phyloP scores from a whole-genome alignment of 2,113 vertebrate genomes.

The Butorides virescens region DNA sequence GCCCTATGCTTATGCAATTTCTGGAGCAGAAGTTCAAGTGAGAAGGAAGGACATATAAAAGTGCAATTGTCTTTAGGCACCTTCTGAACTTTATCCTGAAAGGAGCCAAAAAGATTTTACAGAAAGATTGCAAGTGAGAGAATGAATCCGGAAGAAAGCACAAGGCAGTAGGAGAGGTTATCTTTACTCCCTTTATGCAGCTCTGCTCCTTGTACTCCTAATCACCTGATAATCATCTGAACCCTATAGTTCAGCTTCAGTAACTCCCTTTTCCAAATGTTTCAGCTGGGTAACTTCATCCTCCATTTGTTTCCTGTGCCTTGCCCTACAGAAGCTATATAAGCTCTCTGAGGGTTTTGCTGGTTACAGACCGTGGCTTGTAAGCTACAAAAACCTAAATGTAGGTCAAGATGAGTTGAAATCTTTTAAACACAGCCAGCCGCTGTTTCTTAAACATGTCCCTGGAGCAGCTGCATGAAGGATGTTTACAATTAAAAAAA shows the following conservation, averaged over 20 bases:
- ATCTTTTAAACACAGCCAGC: constrained; percentile 31
- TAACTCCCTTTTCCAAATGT: constrained; percentile 34
- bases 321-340: constrained; percentile 45
- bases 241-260: constrained; percentile 4
- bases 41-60: neutral
- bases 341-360: constrained; percentile 21
- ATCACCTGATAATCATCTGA: constrained; percentile 63
- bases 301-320: constrained; percentile 18
- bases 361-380: neutral
- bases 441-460: constrained; percentile 11
- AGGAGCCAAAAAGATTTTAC: neutral
- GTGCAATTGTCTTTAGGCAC: neutral
- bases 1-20: neutral
- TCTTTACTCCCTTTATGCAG: neutral
- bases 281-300: constrained; percentile 56
- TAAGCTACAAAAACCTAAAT: constrained; percentile 32
- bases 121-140: neutral
- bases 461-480: constrained; percentile 33
- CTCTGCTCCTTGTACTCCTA: constrained; percentile 4
- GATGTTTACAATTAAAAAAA: constrained; percentile 51
- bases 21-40: neutral
- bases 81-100: neutral
- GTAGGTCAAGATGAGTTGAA: constrained; percentile 46
- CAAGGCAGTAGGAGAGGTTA: neutral
- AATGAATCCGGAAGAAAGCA: neutral